Evolutionary conservation across 2,113 vertebrate species (phyloP).

Genomic region (Archocentrus centrarchus): DNA sequence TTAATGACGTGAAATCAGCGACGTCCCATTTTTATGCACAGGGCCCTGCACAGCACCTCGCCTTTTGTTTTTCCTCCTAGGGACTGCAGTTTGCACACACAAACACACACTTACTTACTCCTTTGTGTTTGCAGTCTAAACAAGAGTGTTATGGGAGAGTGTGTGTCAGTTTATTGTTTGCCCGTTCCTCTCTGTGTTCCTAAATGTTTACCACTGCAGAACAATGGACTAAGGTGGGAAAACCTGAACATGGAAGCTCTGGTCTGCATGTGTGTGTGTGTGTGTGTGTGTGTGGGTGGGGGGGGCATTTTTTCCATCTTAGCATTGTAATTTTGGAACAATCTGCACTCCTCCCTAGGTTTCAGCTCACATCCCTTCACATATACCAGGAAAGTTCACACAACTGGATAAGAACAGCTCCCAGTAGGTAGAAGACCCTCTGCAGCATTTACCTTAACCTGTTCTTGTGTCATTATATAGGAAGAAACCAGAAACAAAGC

Average conservation of each 20-base stretch:
- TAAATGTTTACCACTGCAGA: constrained; percentile 68
- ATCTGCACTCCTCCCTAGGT: background rate
- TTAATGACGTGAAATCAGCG: constrained; percentile 13
- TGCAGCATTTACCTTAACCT: background rate
- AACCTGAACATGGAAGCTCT: constrained; percentile 36
- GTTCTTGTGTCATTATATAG: too few species aligned
- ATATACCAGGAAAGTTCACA: background rate
- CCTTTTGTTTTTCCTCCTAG: constrained; percentile 19
- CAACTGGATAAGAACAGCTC: background rate
- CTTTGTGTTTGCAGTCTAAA: constrained; percentile 73
- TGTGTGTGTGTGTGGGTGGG: background rate
- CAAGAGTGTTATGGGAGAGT: constrained; percentile 57
- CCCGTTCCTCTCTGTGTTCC: constrained; percentile 48
- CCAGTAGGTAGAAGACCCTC: too few species aligned
- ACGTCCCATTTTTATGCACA: constrained; percentile 18
- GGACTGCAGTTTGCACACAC: constrained; percentile 24
- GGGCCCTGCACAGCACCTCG: background rate
- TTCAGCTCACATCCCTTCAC: background rate
- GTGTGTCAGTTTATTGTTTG: constrained; percentile 71
- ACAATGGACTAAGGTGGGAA: constrained; percentile 67
- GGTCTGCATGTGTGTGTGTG: background rate
- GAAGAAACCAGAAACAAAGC: too few species aligned
- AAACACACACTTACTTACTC: constrained; percentile 40
- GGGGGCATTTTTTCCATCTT: background rate
- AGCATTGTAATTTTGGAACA: constrained; percentile 19